Conservation (phyloP, 2,888 invertebrate genomes). For the Fragum sueziense region DNA sequence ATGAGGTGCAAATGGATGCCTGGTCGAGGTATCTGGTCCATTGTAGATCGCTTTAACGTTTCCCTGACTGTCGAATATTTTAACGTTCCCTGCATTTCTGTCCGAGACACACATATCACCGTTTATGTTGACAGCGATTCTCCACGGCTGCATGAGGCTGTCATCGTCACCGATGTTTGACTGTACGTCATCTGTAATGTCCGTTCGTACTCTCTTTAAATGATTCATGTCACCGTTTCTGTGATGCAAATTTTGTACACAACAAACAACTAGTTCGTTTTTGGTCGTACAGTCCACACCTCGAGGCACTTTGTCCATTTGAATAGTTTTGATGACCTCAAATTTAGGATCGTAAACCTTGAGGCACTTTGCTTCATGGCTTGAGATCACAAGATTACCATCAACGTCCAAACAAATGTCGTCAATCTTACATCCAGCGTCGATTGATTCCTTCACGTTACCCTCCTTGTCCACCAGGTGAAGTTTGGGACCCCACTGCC, state of each 20-base stretch:
- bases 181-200: constrained; percentile 11
- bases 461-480: constrained; percentile 55
- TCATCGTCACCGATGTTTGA: constrained; percentile 5
- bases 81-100: constrained; percentile 57
- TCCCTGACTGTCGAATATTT: constrained; percentile 61
- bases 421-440: constrained; percentile 55
- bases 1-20: constrained; percentile 61
- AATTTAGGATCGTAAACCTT: constrained; percentile 42
- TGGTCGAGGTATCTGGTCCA: constrained; percentile 46
- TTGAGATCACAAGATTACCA: constrained; percentile 51
- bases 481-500: constrained; percentile 59
- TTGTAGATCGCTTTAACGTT: constrained; percentile 46
- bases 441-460: constrained; percentile 42
- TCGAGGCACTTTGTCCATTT: constrained; percentile 50
- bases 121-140: constrained; percentile 66
- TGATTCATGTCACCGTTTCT: constrained; percentile 52
- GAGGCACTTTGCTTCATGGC: constrained; percentile 52
- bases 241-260: constrained; percentile 55
- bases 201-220: constrained; percentile 21
- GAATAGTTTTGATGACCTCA: constrained; percentile 49
- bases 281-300: constrained; percentile 37
- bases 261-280: constrained; percentile 51
- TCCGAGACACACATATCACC: constrained; percentile 69
- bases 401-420: constrained; percentile 51
- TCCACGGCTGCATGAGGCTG: constrained; percentile 55